Conservation (phyloP, 2,888 invertebrate species). For the Rhimphoctona megacephalus region DNA sequence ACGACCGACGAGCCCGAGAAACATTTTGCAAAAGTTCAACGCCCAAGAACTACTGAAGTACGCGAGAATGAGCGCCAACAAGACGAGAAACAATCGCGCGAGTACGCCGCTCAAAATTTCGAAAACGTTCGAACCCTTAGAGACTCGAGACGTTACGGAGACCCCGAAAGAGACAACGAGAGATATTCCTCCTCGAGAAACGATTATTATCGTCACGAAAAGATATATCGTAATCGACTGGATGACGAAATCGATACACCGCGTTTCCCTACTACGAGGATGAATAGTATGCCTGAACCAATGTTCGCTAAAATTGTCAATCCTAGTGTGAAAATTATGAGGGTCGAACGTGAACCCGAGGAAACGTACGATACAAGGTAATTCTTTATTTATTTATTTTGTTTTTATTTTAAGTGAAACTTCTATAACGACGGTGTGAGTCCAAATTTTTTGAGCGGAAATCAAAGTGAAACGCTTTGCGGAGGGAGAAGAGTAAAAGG, state of each 20-base stretch:
- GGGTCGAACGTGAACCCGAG: constrained; percentile 81
- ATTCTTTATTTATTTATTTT: not conserved
- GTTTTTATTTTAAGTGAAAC: no score
- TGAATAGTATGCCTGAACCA: constrained; percentile 72
- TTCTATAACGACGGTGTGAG: no score
- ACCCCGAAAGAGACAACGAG: constrained; percentile 68
- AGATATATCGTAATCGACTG: constrained; percentile 81
- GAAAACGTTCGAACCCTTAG: constrained; percentile 76
- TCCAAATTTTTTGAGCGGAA: no score
- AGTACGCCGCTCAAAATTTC: constrained; percentile 77
- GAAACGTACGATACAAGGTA: constrained; percentile 75
- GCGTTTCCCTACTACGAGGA: constrained; percentile 78
- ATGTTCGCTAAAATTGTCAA: constrained; percentile 81
- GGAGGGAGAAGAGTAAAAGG: no score
- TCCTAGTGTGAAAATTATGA: constrained; percentile 83
- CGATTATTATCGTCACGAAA: constrained; percentile 74
- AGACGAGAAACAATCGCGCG: constrained; percentile 77
- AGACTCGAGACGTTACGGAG: constrained; percentile 72
- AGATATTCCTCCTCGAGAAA: constrained; percentile 52
- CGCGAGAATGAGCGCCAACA: constrained; percentile 64
- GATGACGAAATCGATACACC: constrained; percentile 82
- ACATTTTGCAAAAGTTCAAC: constrained; percentile 57
- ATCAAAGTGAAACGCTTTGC: no score
- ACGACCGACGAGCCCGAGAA: constrained; percentile 54
- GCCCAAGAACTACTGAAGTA: constrained; percentile 57